phyloP scores from a whole-genome alignment of 2,888 invertebrate species.

The Scaptomyza tumidula region DNA sequence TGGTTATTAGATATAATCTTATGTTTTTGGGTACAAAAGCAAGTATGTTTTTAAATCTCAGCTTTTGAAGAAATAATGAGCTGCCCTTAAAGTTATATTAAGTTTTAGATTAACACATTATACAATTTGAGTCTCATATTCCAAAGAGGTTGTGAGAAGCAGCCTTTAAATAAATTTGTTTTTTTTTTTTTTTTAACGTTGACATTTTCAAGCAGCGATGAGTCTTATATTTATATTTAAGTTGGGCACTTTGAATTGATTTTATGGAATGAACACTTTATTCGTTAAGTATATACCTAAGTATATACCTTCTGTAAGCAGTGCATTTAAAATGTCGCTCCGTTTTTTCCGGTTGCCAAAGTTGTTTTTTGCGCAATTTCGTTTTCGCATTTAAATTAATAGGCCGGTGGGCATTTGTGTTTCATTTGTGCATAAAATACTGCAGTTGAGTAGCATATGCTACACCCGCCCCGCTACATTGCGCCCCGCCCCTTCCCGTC shows the following conservation, averaged over 20 bases:
- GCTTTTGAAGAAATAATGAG: too few relatives aligned
- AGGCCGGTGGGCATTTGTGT: conserved; percentile 73
- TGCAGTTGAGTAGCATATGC: conserved; percentile 49
- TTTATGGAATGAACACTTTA: neutral
- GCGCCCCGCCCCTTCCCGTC: neutral
- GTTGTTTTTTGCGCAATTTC: conserved; percentile 33
- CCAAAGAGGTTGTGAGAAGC: too few relatives aligned
- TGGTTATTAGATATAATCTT: too few relatives aligned
- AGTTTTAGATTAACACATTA: too few relatives aligned
- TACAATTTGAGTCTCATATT: too few relatives aligned
- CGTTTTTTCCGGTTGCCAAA: conserved; percentile 8
- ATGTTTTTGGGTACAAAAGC: neutral
- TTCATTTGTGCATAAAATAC: conserved; percentile 70
- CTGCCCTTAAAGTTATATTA: too few relatives aligned
- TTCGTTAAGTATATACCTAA: neutral
- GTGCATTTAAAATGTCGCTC: conserved; percentile 16
- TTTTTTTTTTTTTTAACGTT: too few relatives aligned
- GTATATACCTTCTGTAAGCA: neutral
- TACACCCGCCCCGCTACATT: conserved; percentile 10
- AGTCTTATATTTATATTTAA: neutral
- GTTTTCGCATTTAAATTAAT: conserved; percentile 70
- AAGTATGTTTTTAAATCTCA: neutral
- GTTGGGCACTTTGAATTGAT: neutral
- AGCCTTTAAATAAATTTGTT: too few relatives aligned
- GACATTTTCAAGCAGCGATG: too few relatives aligned